phyloP scores from a whole-genome alignment of 2,113 vertebrate genomes.

The Enhydra lutris region DNA sequence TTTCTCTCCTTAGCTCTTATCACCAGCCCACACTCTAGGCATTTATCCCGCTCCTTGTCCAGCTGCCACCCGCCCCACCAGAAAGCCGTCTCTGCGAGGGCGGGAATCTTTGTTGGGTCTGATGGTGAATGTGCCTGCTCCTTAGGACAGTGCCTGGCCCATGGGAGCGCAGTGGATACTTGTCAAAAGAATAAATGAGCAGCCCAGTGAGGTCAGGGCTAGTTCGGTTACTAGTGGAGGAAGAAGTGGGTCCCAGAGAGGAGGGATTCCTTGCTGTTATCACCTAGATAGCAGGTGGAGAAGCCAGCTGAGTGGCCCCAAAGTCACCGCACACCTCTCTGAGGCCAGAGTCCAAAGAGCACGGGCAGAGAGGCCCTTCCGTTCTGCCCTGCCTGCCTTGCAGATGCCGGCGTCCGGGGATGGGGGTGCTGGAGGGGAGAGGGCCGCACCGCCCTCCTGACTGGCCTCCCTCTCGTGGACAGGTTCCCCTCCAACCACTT shows the following conservation, averaged over 20 bases:
- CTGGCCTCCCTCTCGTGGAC: background rate
- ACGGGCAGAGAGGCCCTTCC: background rate
- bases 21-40: fast-evolving
- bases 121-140: background rate
- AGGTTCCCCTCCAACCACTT: conserved; percentile 91
- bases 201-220: background rate
- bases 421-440: background rate
- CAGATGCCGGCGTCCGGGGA: fast-evolving
- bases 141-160: background rate
- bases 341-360: background rate
- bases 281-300: background rate
- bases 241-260: background rate
- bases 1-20: background rate
- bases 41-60: too few species aligned
- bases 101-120: background rate
- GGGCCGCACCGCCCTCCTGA: fast-evolving
- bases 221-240: background rate
- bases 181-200: background rate
- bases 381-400: background rate
- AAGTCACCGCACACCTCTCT: fast-evolving
- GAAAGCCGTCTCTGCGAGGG: background rate
- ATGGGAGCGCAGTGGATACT: background rate
- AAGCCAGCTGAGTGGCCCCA: background rate
- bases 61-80: background rate
- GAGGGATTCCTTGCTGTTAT: background rate